Percentiles rank a stretch among this genome's conserved stretches.
phyloP scores from a whole-genome alignment of 2,888 invertebrate species.

The Syrista parreyssii region DNA sequence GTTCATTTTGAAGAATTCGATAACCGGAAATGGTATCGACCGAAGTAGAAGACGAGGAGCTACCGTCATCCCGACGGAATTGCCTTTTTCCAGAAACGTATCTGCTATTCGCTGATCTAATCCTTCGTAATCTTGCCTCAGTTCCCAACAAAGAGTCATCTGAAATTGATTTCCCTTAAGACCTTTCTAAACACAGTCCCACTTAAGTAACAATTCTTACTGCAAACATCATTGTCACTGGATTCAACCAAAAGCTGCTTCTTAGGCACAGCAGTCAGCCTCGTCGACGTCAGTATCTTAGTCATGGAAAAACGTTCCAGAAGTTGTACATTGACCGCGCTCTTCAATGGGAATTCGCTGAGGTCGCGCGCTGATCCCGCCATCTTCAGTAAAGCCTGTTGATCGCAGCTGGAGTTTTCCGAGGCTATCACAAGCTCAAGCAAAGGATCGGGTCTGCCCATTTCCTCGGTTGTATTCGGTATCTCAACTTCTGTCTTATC shows the following conservation, averaged over 20 bases:
- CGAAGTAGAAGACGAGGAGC: conserved; percentile 47
- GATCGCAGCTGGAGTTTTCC: conserved; percentile 53
- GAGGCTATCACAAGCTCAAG: conserved; percentile 59
- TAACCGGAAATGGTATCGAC: conserved; percentile 47
- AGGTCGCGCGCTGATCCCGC: conserved; percentile 52
- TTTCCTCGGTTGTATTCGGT: not conserved
- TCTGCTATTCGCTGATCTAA: conserved; percentile 60
- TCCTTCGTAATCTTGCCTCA: conserved; percentile 61
- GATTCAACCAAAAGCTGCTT: conserved; percentile 57
- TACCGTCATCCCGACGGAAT: conserved; percentile 31
- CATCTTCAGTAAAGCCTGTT: conserved; percentile 52
- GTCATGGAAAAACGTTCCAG: conserved; percentile 38
- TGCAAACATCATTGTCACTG: conserved; percentile 57
- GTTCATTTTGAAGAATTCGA: conserved; percentile 44
- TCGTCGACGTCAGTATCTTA: conserved; percentile 25
- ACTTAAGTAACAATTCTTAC: conserved; percentile 35
- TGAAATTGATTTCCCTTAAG: conserved; percentile 25
- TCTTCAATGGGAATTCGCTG: conserved; percentile 39
- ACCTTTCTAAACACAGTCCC: not conserved
- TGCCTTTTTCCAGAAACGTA: conserved; percentile 25
- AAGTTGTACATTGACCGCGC: conserved; percentile 20
- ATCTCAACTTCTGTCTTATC: not conserved
- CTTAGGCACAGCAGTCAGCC: conserved; percentile 24
- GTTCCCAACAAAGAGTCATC: conserved; percentile 63
- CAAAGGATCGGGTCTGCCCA: conserved; percentile 47